These are phyloP conservation scores for Pogonognathellus flavescens DNA, from an alignment of 1,140 invertebrate species.

Conservation along the genomic window DNA sequence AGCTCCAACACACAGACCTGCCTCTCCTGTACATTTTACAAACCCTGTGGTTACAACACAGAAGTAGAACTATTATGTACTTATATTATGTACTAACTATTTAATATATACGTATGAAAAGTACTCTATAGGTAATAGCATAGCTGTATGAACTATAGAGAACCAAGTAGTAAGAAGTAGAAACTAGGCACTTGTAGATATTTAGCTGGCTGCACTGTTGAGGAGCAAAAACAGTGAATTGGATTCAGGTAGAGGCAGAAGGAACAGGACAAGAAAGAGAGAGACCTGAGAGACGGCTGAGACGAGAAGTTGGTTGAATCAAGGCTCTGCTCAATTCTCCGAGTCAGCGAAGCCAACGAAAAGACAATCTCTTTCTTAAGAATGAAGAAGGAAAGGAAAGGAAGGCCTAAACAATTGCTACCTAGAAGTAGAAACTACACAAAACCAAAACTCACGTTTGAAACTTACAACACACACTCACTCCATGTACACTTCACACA, in stretches of 20 bases:
- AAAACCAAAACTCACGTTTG: background rate
- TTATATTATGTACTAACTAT: too few species aligned
- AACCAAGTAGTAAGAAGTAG: too few species aligned
- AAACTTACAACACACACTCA: too few species aligned
- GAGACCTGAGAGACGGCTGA: background rate
- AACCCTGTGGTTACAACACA: too few species aligned
- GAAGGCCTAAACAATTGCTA: background rate
- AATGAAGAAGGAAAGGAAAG: background rate
- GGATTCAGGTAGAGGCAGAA: background rate
- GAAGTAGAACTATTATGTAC: too few species aligned
- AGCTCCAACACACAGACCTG: too few species aligned
- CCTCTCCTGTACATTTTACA: too few species aligned
- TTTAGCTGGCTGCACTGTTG: background rate
- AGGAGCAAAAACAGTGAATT: background rate
- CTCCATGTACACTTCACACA: too few species aligned
- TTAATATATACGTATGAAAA: too few species aligned
- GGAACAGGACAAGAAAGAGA: background rate
- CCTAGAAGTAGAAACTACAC: background rate
- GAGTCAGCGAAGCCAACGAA: background rate
- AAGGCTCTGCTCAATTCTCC: background rate
- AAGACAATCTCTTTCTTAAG: slow-evolving; percentile 10
- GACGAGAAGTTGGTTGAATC: background rate
- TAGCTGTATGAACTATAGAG: too few species aligned
- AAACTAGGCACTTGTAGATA: background rate
- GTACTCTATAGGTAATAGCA: too few species aligned